Evolutionary conservation across 2,888 invertebrate species (phyloP), one percentile per base, ranked within the genome.

Genomic region (Tuberolachnus salignus): DNA sequence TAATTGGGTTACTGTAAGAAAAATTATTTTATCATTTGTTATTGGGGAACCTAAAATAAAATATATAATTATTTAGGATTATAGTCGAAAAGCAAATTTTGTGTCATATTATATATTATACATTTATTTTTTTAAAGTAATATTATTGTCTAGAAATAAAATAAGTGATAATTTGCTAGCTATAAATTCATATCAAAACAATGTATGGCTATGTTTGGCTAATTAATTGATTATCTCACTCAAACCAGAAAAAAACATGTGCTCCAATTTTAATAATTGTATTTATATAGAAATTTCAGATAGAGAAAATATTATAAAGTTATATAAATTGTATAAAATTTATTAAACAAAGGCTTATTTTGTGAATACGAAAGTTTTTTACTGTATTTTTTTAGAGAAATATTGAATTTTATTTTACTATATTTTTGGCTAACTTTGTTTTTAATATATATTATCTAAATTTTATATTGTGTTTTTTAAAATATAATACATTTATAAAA

Each of bases 391-490:
- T n/a, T 1, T 19, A 16, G 11, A 66, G 26, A 49, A 11, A 67
- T 3, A 26, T 26, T 16, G 6, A 8, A 13, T 16, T n/a, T 26
- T 26, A 46, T 42, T 69, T 21, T 44, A 46, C 11, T 44, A 67
- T 67, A 67, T n/a, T 46, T 64, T 1, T 57, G 26, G 14, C 46
- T 3, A 19, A 23, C 16, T 21, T 13, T 70, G 14, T 70, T 21
- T 69, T 13, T 21, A 21, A n/a, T 44, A 55, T 42, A 42, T 42
- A 42, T 44, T 53, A 44, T 6, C 23, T 11, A 57, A 4, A 44
- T 70, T 70, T 70, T 70, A 44, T 70, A 70, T 70, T 2, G 9
- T 3, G 34, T 70, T 57, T 55, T 57, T 57, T 70, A 44, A 70
- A 70, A 44, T 55, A 23, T 70, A 11, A 70, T 57, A 51, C 16